Conservation (phyloP, 2,888 invertebrate species). For the Anorthoa munda region DNA sequence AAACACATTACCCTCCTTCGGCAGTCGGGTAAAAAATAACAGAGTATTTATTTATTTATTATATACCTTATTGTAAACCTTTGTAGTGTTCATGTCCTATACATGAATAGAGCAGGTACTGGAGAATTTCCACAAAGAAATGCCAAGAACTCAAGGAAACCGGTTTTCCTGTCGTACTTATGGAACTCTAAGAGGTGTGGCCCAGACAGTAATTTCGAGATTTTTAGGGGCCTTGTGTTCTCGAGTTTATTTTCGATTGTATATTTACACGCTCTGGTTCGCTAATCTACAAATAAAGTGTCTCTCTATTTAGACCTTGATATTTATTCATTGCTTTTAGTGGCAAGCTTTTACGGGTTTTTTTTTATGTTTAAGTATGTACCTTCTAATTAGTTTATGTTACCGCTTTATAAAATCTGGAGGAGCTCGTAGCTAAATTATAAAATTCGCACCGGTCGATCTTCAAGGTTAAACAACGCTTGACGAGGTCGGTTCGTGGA, state of each 20-base stretch:
- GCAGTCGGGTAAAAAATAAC: too few relatives aligned
- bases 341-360: not conserved
- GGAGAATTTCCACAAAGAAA: too few relatives aligned
- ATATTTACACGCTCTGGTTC: conserved; percentile 24
- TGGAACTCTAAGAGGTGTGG: not conserved
- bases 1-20: too few relatives aligned
- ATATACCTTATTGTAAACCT: too few relatives aligned
- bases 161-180: not conserved
- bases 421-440: too few relatives aligned
- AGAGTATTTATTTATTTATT: too few relatives aligned
- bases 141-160: not conserved
- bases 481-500: too few relatives aligned
- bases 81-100: too few relatives aligned
- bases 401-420: not conserved
- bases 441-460: too few relatives aligned
- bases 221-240: not conserved
- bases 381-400: not conserved
- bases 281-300: conserved; percentile 9
- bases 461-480: too few relatives aligned
- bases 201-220: not conserved
- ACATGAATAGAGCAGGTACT: too few relatives aligned
- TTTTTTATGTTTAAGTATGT: not conserved
- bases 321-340: conserved; percentile 30
- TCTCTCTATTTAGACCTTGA: not conserved
- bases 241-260: conserved; percentile 3